Percentiles rank a stretch among this genome's conserved stretches.
These are phyloP conservation scores for Euplexia lucipara DNA, from an alignment of 2,888 invertebrate species.

Conservation along the genomic window DNA sequence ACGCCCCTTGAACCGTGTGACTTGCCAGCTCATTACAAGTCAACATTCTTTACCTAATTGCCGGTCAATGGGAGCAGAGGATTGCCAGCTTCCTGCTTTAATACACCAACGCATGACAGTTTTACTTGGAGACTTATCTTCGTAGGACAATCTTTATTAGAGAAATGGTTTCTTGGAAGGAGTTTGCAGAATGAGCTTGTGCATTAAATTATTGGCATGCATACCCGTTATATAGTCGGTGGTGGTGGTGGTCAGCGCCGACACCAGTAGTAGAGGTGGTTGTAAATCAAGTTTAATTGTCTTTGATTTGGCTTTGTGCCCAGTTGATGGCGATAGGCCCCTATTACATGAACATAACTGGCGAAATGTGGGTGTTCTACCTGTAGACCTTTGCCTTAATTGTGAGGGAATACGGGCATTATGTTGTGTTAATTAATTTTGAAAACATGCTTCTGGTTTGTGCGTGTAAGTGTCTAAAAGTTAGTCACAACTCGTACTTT, in stretches of 20 bases:
- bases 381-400: too few relatives aligned
- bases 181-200: not conserved
- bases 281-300: too few relatives aligned
- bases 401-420: too few relatives aligned
- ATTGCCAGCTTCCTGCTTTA: slow-evolving; percentile 49
- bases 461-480: too few relatives aligned
- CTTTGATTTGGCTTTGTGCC: too few relatives aligned
- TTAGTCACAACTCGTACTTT: too few relatives aligned
- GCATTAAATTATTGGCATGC: slow-evolving; percentile 12
- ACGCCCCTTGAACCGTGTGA: slow-evolving; percentile 58
- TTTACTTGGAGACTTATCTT: slow-evolving; percentile 16
- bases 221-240: slow-evolving; percentile 1
- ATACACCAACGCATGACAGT: slow-evolving; percentile 36
- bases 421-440: too few relatives aligned
- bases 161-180: slow-evolving; percentile 28
- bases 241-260: not conserved
- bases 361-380: too few relatives aligned
- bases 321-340: too few relatives aligned
- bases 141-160: slow-evolving; percentile 13
- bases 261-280: not conserved
- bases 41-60: slow-evolving; percentile 52
- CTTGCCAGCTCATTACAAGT: slow-evolving; percentile 45
- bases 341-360: too few relatives aligned
- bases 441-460: too few relatives aligned
- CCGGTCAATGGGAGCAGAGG: slow-evolving; percentile 44